These are phyloP conservation scores for Vanessa cardui DNA, from an alignment of 2,888 invertebrate species.

Conservation along the genomic window DNA sequence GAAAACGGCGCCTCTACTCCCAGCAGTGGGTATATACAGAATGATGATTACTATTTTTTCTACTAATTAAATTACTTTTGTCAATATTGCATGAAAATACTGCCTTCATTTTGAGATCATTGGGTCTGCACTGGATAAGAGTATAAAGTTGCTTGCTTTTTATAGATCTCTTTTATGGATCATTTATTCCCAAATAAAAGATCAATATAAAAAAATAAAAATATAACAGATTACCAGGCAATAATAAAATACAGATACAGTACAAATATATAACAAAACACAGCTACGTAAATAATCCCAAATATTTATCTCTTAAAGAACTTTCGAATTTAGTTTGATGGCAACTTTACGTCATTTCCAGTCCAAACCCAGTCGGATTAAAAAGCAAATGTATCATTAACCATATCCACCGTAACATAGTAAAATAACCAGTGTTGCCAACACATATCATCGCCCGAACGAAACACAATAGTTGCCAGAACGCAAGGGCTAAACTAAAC, in stretches of 20 bases:
- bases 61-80: neutral
- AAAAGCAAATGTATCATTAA: neutral
- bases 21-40: no score
- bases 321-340: neutral
- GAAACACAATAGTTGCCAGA: neutral
- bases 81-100: neutral
- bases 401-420: conserved; percentile 6
- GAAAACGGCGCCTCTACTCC: no score
- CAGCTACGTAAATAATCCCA: no score
- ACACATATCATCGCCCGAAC: neutral
- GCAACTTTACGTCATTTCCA: neutral
- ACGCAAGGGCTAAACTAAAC: neutral
- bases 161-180: no score
- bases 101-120: neutral
- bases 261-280: no score
- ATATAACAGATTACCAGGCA: no score
- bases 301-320: no score
- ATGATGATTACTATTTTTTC: neutral
- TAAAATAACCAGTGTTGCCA: conserved; percentile 6
- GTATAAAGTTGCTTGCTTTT: neutral
- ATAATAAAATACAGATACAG: no score
- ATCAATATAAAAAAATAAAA: neutral
- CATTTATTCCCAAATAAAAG: neutral
- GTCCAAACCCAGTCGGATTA: conserved; percentile 4
- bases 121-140: neutral